phyloP scores from a whole-genome alignment of 2,113 vertebrate genomes.

The Edolisoma coerulescens region DNA sequence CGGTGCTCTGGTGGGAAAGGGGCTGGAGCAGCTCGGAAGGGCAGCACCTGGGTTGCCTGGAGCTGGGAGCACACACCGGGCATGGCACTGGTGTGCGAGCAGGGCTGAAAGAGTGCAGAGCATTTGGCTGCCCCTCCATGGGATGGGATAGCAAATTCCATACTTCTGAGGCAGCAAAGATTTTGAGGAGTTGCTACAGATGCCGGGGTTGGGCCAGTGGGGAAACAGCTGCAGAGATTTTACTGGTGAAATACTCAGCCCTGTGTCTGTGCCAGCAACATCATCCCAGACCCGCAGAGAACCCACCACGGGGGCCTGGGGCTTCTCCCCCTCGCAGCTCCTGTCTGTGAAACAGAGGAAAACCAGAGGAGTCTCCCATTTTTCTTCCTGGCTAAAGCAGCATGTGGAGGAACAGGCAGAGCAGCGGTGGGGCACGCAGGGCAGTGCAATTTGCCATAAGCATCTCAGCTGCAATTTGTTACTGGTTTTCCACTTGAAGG shows the following conservation, averaged over 20 bases:
- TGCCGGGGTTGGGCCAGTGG: not conserved
- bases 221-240: not conserved
- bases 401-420: not conserved
- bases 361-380: not conserved
- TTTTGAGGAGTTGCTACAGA: not conserved
- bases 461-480: conserved; percentile 60
- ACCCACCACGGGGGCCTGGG: rapidly evolving
- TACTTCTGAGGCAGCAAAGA: not conserved
- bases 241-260: not conserved
- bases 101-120: not conserved
- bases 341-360: not conserved
- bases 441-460: not conserved
- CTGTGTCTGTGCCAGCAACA: not conserved
- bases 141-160: not conserved
- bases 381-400: not conserved
- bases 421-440: not conserved
- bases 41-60: not conserved
- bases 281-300: not conserved
- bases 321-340: not conserved
- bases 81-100: not conserved
- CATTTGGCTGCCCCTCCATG: not conserved
- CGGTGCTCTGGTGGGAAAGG: rapidly evolving
- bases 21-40: not conserved
- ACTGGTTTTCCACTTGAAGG: conserved; percentile 62
- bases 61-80: not conserved